A percentile compares a stretch with the other conserved stretches of the same genome.
These are phyloP conservation scores for Podarcis raffonei DNA, from an alignment of 2,113 vertebrate genomes.

Conservation along the genomic window DNA sequence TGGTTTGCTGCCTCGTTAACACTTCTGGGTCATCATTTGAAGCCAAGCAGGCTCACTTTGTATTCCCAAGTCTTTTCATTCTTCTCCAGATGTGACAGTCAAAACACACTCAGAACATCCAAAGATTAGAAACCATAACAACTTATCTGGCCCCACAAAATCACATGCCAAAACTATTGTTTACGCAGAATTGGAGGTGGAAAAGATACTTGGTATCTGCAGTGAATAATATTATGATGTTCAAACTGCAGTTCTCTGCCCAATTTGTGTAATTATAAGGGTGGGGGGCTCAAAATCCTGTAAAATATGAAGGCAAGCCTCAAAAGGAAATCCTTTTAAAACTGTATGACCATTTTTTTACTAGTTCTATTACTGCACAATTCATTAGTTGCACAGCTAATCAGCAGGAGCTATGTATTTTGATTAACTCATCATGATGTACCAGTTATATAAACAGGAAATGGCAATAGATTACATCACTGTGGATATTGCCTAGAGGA, in stretches of 20 bases:
- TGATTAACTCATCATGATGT: conserved; percentile 52
- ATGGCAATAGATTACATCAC: conserved; percentile 58
- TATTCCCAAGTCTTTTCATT: background rate
- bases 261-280: background rate
- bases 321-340: background rate
- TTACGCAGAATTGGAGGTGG: background rate
- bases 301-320: background rate
- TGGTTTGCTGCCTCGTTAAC: background rate
- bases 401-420: conserved; percentile 23
- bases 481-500: conserved; percentile 51
- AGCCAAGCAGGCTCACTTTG: background rate
- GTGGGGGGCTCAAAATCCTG: background rate
- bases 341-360: background rate
- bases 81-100: background rate
- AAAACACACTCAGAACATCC: background rate
- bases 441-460: conserved; percentile 54
- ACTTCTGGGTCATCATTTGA: background rate
- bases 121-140: background rate
- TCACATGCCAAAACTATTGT: background rate
- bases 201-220: background rate
- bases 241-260: too few species aligned
- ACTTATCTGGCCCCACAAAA: background rate
- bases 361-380: background rate
- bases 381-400: conserved; percentile 26
- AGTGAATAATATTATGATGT: too few species aligned